These are phyloP conservation scores for Calcarius lapponicus DNA, from an alignment of 2,797 vertebrate species.

Conservation along the genomic window DNA sequence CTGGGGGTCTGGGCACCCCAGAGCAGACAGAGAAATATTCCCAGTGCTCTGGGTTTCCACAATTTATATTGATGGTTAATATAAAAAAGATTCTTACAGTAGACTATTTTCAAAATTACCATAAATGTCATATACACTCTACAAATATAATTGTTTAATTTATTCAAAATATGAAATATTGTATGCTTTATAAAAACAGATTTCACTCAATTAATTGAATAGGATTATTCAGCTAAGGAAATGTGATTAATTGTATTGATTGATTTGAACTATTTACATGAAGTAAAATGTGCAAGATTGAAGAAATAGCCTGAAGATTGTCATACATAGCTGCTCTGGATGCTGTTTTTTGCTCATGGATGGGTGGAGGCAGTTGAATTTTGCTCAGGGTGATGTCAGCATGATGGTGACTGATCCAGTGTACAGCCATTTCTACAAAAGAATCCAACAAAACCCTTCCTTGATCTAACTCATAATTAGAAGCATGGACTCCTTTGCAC, in stretches of 20 bases:
- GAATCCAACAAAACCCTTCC: not conserved
- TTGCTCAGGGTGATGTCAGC: not conserved
- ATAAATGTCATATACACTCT: not conserved
- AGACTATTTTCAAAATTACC: not conserved
- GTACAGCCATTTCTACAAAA: not conserved
- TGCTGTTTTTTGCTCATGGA: not conserved
- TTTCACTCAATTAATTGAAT: not conserved
- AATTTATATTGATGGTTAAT: not conserved
- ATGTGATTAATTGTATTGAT: not conserved
- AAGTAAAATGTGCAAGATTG: not conserved
- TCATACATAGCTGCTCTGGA: not conserved
- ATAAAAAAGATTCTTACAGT: accelerated
- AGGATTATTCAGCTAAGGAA: not conserved
- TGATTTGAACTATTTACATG: not conserved
- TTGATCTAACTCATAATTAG: not conserved
- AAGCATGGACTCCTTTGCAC: not conserved
- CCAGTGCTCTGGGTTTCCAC: too few relatives aligned
- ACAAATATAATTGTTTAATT: not conserved
- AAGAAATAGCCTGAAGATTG: not conserved
- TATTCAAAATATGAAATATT: not conserved
- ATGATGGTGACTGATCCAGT: not conserved
- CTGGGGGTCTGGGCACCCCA: too few relatives aligned
- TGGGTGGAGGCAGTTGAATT: not conserved
- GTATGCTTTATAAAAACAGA: not conserved
- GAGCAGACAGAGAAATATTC: too few relatives aligned